Evolutionary conservation across 23 tunicate species (phyloP).

Genomic region (Ciona savignyi): DNA sequence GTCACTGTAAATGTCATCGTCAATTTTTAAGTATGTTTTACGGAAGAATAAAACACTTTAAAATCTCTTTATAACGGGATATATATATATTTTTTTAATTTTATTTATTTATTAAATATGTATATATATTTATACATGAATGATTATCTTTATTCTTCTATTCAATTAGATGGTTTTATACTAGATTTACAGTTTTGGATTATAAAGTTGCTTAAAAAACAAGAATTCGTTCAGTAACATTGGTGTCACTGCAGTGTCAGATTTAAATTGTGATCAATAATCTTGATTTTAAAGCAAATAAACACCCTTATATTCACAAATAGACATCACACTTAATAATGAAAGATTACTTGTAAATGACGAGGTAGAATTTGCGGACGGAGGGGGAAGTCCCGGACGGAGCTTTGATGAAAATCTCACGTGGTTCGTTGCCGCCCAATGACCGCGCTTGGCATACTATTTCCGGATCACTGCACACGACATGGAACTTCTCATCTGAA

Average conservation of each 20-base stretch:
- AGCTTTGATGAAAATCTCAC: constrained; percentile 78
- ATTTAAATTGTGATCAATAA: neutral
- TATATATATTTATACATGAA: no score
- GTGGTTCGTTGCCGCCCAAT: constrained; percentile 40
- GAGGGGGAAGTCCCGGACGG: constrained; percentile 69
- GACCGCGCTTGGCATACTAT: constrained; percentile 80
- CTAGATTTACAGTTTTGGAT: no score
- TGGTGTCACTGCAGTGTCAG: neutral
- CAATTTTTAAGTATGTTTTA: no score
- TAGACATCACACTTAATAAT: neutral
- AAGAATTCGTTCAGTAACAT: neutral
- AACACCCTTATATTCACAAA: no score
- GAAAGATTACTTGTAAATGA: constrained; percentile 58
- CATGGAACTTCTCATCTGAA: constrained; percentile 58
- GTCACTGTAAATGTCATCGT: no score
- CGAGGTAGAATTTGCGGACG: constrained; percentile 45
- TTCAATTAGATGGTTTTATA: no score
- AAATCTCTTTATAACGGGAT: no score
- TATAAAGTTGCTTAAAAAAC: neutral
- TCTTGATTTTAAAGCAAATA: no score
- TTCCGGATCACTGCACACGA: constrained; percentile 81
- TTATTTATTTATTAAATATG: no score
- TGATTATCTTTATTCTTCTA: no score
- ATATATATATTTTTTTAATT: no score
- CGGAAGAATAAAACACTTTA: no score